These are phyloP conservation scores for Phrynocephalus guinanensis DNA, from an alignment of 2,797 vertebrate genomes.

Conservation along the genomic window DNA sequence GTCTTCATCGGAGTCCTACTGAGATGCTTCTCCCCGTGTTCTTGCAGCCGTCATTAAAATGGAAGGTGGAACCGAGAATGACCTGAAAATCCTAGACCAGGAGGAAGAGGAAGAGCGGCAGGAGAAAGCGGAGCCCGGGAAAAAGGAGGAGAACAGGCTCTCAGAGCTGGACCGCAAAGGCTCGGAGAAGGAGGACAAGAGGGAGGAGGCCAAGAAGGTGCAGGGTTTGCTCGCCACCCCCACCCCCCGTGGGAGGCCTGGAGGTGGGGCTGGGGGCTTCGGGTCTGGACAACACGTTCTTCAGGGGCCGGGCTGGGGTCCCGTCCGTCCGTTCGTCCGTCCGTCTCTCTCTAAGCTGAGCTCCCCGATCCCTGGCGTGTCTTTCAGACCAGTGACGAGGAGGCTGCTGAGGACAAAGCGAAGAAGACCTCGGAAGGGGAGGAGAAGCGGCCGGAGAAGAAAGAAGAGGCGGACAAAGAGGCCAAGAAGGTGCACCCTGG, in stretches of 20 bases:
- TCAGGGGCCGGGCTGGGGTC: not conserved
- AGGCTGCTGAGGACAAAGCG: slow-evolving; percentile 72
- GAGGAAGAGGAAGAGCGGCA: slow-evolving; percentile 88
- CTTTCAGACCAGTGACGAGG: slow-evolving; percentile 77
- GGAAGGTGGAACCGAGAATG: slow-evolving; percentile 92
- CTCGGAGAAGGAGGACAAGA: slow-evolving; percentile 83
- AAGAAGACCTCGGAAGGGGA: slow-evolving; percentile 70
- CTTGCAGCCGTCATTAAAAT: slow-evolving; percentile 92
- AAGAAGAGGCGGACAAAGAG: slow-evolving; percentile 80
- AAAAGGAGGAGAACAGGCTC: slow-evolving; percentile 82
- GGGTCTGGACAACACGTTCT: no score
- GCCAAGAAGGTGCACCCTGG: slow-evolving; percentile 81
- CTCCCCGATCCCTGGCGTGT: not conserved
- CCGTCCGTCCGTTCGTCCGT: not conserved
- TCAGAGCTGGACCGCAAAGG: slow-evolving; percentile 78
- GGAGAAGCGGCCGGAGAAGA: slow-evolving; percentile 76
- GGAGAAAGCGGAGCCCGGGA: slow-evolving; percentile 82
- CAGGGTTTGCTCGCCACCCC: no score
- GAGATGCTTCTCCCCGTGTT: not conserved
- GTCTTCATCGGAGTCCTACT: no score
- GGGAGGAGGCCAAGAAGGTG: slow-evolving; percentile 78
- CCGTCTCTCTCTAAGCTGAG: not conserved
- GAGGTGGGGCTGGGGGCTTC: no score
- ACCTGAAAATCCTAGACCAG: slow-evolving; percentile 90
- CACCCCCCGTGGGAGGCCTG: rapidly evolving